phyloP scores from a whole-genome alignment of 2,113 vertebrate species.

The Sturnira hondurensis region DNA sequence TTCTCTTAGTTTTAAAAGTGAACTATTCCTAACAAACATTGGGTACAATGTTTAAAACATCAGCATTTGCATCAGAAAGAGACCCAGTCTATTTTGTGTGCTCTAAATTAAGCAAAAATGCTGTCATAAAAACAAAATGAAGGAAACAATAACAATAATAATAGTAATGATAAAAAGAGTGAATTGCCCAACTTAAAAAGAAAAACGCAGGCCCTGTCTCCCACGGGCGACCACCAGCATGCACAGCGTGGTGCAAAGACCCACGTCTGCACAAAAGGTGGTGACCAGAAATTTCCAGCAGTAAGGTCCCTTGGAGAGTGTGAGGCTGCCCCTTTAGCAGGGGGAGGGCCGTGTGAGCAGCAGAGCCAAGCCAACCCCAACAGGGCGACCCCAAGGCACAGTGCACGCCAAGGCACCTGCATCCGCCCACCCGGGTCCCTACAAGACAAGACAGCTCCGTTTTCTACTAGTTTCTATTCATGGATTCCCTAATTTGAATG shows the following conservation, averaged over 20 bases:
- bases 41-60: constrained; percentile 86
- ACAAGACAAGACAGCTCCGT: accelerated
- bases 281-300: not conserved
- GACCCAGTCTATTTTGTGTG: not conserved
- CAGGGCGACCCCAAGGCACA: accelerated
- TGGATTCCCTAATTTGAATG: not conserved
- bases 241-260: not conserved
- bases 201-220: not conserved
- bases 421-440: not conserved
- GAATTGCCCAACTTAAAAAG: not conserved
- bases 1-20: not conserved
- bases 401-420: not conserved
- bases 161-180: not conserved
- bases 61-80: constrained; percentile 76
- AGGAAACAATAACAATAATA: constrained; percentile 20
- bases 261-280: not conserved
- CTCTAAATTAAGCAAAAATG: constrained; percentile 74
- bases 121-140: constrained; percentile 87
- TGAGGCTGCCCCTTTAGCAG: not conserved
- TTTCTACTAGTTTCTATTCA: not conserved
- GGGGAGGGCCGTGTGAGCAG: not conserved
- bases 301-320: not conserved
- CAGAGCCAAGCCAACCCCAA: accelerated
- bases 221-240: not conserved
- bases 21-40: constrained; percentile 82